Conservation (phyloP, 2,113 vertebrate genomes). For the Scolopax mira region DNA sequence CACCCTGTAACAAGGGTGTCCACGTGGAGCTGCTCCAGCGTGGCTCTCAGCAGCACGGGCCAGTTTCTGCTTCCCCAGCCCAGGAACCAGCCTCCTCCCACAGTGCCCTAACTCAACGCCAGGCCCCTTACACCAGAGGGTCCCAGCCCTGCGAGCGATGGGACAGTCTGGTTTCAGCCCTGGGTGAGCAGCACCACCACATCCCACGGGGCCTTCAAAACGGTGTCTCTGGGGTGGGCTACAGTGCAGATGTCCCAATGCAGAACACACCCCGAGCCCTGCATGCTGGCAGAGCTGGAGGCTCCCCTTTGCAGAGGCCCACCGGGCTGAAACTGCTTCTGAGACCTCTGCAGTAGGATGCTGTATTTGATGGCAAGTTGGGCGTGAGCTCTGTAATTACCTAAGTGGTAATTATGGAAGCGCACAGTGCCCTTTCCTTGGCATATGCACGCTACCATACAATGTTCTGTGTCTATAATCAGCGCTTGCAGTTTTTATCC, state of each 20-base stretch:
- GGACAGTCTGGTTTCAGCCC: background rate
- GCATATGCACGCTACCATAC: background rate
- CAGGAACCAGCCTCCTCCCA: background rate
- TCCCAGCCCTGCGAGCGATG: background rate
- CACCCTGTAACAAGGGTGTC: fast-evolving
- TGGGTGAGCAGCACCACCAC: background rate
- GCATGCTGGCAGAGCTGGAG: fast-evolving
- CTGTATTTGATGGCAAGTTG: background rate
- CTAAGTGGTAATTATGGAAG: slow-evolving; percentile 1
- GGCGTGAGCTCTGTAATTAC: slow-evolving; percentile 16
- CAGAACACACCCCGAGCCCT: fast-evolving
- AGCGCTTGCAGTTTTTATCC: background rate
- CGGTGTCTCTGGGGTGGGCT: background rate
- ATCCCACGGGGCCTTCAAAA: background rate
- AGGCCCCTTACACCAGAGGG: background rate
- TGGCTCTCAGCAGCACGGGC: background rate
- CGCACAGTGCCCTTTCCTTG: background rate
- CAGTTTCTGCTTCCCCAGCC: background rate
- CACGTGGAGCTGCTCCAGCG: fast-evolving
- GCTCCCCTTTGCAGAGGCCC: background rate
- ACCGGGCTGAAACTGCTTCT: background rate
- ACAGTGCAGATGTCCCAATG: background rate
- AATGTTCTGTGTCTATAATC: background rate
- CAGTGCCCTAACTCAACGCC: background rate
- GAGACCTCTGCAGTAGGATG: background rate